phyloP scores from a whole-genome alignment of 2,113 vertebrate species.

The Ploceus nigricollis region DNA sequence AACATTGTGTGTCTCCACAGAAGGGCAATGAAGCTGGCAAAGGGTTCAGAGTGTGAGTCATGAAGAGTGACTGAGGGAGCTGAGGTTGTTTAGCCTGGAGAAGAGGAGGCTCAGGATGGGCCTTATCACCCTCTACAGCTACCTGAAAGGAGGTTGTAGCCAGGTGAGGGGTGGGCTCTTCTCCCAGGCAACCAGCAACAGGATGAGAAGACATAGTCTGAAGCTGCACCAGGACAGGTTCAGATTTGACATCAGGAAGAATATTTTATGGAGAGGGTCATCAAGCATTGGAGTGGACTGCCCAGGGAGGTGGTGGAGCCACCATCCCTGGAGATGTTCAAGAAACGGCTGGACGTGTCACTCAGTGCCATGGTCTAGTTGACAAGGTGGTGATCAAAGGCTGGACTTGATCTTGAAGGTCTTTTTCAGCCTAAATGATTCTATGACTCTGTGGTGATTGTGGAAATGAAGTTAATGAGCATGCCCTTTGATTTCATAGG shows the following conservation, averaged over 20 bases:
- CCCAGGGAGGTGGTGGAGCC: neutral
- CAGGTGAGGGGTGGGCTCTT: neutral
- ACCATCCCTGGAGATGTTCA: neutral
- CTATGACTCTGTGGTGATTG: neutral
- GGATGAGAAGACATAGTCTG: neutral
- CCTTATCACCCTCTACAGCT: neutral
- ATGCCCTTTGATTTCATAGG: neutral
- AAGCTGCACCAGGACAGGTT: neutral
- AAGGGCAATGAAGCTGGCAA: fast-evolving
- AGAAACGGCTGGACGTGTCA: fast-evolving
- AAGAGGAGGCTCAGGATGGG: neutral
- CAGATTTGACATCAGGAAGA: neutral
- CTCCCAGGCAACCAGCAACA: neutral
- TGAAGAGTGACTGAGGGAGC: neutral
- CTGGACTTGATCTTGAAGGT: neutral
- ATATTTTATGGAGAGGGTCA: neutral
- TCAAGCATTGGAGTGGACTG: neutral
- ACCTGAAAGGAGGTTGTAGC: neutral
- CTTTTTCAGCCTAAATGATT: neutral
- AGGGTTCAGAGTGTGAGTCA: neutral
- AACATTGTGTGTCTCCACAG: neutral
- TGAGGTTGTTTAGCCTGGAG: neutral
- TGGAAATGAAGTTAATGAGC: neutral
- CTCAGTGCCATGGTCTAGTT: neutral
- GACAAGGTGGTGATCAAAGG: neutral